These are phyloP conservation scores for Elmis aenea DNA, from an alignment of 2,888 invertebrate species.

Conservation along the genomic window DNA sequence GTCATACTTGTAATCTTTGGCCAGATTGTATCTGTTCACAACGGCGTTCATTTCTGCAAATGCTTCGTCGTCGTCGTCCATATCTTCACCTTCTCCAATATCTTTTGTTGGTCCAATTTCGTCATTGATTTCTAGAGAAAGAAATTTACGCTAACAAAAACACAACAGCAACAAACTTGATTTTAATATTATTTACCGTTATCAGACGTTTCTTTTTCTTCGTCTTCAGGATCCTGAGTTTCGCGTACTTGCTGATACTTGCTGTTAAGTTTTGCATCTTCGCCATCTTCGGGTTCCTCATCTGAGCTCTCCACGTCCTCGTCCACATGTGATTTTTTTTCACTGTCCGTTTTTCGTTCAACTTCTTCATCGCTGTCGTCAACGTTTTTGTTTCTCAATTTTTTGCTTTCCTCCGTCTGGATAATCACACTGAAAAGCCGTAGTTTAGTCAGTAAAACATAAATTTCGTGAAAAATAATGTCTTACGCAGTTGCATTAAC, in stretches of 20 bases:
- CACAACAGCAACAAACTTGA: too few species aligned
- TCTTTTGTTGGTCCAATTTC: slow-evolving; percentile 26
- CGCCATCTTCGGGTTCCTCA: slow-evolving; percentile 60
- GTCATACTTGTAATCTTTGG: slow-evolving; percentile 68
- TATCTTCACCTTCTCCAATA: slow-evolving; percentile 43
- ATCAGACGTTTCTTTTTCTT: slow-evolving; percentile 34
- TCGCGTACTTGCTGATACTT: slow-evolving; percentile 43
- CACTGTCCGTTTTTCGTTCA: slow-evolving; percentile 17
- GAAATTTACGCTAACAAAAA: too few species aligned
- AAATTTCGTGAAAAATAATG: background rate
- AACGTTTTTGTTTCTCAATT: slow-evolving; percentile 24
- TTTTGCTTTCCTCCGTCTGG: slow-evolving; percentile 45
- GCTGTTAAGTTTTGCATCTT: slow-evolving; percentile 46
- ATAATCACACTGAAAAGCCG: too few species aligned
- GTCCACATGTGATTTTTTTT: slow-evolving; percentile 1
- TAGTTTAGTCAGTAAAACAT: too few species aligned
- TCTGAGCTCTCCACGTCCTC: slow-evolving; percentile 52
- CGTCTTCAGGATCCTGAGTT: slow-evolving; percentile 50
- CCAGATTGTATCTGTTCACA: slow-evolving; percentile 15
- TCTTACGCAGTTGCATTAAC: slow-evolving; percentile 50
- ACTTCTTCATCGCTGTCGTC: slow-evolving; percentile 42
- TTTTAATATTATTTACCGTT: slow-evolving; percentile 24
- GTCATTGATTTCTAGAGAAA: slow-evolving; percentile 45
- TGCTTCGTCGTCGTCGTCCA: slow-evolving; percentile 30
- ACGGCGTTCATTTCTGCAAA: slow-evolving; percentile 26